Evolutionary conservation across 37 sponge, comb jelly and placozoan species (phyloP).

Genomic region (Aphrocallistes beatrix): DNA sequence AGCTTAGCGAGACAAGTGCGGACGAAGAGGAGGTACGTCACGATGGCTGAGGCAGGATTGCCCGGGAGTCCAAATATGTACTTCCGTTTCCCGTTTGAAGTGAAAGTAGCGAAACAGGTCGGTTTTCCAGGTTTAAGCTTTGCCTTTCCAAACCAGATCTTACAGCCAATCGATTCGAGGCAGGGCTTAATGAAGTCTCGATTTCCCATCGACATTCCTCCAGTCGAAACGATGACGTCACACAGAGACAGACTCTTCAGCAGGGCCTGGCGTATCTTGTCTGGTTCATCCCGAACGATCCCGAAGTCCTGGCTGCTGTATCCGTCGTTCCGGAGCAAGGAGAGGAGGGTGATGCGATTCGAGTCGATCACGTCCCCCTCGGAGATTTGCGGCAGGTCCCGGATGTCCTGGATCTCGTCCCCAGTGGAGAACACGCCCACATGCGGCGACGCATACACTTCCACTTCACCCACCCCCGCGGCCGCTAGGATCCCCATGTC

Average conservation of each 20-base stretch:
- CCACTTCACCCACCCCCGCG: constrained; percentile 49
- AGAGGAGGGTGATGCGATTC: constrained; percentile 51
- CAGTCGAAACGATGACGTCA: constrained; percentile 80
- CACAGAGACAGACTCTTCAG: constrained; percentile 29
- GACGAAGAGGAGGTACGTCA: constrained; percentile 84
- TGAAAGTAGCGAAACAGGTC: constrained; percentile 84
- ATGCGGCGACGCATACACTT: constrained; percentile 38
- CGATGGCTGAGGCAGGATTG: constrained; percentile 90
- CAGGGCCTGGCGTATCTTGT: constrained; percentile 24
- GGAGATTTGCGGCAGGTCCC: background rate
- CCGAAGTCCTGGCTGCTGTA: constrained; percentile 48
- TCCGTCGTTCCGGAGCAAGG: constrained; percentile 39
- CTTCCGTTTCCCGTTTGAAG: constrained; percentile 34
- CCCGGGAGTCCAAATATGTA: constrained; percentile 91
- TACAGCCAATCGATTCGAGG: constrained; percentile 51
- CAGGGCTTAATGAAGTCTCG: constrained; percentile 85
- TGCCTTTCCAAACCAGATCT: constrained; percentile 87
- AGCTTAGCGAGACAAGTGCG: constrained; percentile 69
- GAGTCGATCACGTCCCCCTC: background rate
- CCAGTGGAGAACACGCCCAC: constrained; percentile 88
- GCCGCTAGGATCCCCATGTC: constrained; percentile 79
- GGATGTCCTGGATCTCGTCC: constrained; percentile 54
- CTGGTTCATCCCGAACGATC: constrained; percentile 54
- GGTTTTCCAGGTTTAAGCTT: constrained; percentile 98
- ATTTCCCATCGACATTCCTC: constrained; percentile 99